Evolutionary conservation across 2,888 invertebrate species (phyloP).

Genomic region (Hirtodrosophila trivittata): DNA sequence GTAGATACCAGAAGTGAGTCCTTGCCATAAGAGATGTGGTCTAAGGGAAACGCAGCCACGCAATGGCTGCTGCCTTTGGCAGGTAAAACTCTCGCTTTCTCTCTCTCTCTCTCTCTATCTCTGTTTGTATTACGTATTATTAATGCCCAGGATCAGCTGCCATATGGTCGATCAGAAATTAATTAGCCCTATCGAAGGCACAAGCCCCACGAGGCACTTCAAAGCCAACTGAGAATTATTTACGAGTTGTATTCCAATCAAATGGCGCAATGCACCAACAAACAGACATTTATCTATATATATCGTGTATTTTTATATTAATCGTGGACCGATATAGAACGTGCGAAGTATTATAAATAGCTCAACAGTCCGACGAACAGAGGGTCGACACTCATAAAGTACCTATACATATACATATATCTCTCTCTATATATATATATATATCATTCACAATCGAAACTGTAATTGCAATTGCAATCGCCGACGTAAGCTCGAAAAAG

Average conservation of each 20-base stretch:
- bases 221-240: slow-evolving; percentile 17
- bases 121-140: no score
- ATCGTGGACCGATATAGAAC: slow-evolving; percentile 51
- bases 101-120: background rate
- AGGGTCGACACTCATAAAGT: slow-evolving; percentile 1
- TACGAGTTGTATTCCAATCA: slow-evolving; percentile 28
- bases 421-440: no score
- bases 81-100: slow-evolving; percentile 65
- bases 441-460: no score
- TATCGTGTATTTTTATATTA: slow-evolving; percentile 6
- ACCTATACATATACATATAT: no score
- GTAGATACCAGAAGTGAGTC: background rate
- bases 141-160: slow-evolving; percentile 26
- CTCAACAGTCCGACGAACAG: slow-evolving; percentile 4
- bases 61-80: slow-evolving; percentile 78
- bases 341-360: slow-evolving; percentile 50
- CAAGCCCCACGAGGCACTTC: slow-evolving; percentile 17
- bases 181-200: slow-evolving; percentile 34
- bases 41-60: slow-evolving; percentile 47
- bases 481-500: background rate
- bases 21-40: slow-evolving; percentile 48
- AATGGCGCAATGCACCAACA: no score
- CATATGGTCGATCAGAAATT: slow-evolving; percentile 36
- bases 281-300: slow-evolving; percentile 28
- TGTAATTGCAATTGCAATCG: no score